Percentiles rank a stretch among this genome's conserved stretches.
Conservation (phyloP, 2,797 vertebrate genomes). For the Fistularia commersonii region DNA sequence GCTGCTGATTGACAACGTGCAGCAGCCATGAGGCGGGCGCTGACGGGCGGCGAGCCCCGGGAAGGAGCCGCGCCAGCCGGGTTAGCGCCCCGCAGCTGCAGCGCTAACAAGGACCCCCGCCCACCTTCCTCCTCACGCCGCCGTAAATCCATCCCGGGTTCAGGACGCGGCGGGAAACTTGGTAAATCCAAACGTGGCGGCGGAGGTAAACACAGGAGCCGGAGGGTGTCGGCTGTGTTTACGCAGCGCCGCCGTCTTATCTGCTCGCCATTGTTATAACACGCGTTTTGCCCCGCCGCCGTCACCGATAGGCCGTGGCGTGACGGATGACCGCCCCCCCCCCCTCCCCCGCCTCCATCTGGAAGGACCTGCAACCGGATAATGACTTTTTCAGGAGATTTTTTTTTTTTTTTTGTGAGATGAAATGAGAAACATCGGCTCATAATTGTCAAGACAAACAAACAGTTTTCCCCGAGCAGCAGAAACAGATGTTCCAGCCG, state of each 20-base stretch:
- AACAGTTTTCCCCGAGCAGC: constrained; percentile 67
- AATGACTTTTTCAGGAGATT: constrained; percentile 69
- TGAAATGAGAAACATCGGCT: constrained; percentile 74
- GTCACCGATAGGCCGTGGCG: too few species aligned
- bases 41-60: constrained; percentile 36
- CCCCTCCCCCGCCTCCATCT: constrained; percentile 31
- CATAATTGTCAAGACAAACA: constrained; percentile 78
- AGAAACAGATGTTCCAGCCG: constrained; percentile 74
- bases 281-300: too few species aligned
- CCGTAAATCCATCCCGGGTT: constrained; percentile 19
- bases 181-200: constrained; percentile 7
- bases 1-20: constrained; percentile 70
- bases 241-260: constrained; percentile 55
- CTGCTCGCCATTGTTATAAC: constrained; percentile 11
- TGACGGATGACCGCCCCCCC: constrained; percentile 24
- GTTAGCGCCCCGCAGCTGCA: constrained; percentile 53
- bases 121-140: constrained; percentile 19
- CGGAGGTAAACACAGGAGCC: constrained; percentile 46
- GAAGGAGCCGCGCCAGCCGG: too few species aligned
- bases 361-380: constrained; percentile 60
- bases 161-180: constrained; percentile 17
- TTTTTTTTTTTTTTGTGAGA: too few species aligned
- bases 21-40: constrained; percentile 59
- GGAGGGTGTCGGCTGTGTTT: constrained; percentile 52
- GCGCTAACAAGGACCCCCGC: constrained; percentile 17